Evolutionary conservation across 2,113 vertebrate species (phyloP).

Genomic region (Chionomys nivalis): DNA sequence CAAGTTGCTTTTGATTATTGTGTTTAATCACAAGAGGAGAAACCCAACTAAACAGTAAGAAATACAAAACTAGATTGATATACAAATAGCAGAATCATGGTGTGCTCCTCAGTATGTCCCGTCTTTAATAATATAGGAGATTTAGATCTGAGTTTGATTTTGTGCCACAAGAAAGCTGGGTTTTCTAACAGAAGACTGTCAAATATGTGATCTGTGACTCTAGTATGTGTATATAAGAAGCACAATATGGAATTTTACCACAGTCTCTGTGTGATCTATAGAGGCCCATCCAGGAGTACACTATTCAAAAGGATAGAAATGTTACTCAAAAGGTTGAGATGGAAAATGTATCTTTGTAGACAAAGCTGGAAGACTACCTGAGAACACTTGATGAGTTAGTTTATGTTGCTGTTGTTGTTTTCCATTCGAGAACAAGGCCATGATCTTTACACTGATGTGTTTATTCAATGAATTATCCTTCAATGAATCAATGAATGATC

Average conservation of each 20-base stretch:
- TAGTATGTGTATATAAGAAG: background rate
- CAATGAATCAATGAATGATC: background rate
- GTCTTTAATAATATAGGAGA: background rate
- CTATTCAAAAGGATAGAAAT: constrained; percentile 83
- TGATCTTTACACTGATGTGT: background rate
- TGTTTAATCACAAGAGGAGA: background rate
- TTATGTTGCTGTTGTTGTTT: background rate
- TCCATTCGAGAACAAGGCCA: background rate
- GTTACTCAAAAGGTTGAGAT: constrained; percentile 86
- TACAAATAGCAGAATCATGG: background rate
- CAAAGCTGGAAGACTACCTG: background rate
- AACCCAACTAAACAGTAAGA: background rate
- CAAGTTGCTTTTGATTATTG: background rate
- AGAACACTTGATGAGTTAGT: background rate
- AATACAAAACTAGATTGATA: background rate
- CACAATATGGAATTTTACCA: background rate
- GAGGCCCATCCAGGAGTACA: background rate
- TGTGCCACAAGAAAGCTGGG: constrained; percentile 96
- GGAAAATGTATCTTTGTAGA: background rate
- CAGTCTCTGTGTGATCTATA: background rate
- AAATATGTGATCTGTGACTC: background rate
- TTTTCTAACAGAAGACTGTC: constrained; percentile 75
- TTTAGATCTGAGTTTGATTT: constrained; percentile 89
- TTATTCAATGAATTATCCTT: background rate
- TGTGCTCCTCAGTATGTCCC: background rate